A percentile compares a stretch with the other conserved stretches of the same genome.
These are phyloP conservation scores for Scolopax mira DNA, from an alignment of 2,113 vertebrate genomes.

Conservation along the genomic window DNA sequence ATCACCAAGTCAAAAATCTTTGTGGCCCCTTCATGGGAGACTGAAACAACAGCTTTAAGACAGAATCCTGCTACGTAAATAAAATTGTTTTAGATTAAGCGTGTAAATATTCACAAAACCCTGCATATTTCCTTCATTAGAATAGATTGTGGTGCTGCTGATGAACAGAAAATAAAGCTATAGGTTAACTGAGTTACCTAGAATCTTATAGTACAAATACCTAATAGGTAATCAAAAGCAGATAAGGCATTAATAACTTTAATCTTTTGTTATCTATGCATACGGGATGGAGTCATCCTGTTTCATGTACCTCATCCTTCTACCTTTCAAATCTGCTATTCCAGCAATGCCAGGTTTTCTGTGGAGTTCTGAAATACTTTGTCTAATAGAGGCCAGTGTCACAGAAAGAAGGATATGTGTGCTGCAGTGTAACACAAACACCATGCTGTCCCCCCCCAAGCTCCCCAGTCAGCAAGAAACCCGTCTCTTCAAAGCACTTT, in stretches of 20 bases:
- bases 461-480: background rate
- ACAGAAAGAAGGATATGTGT: fast-evolving
- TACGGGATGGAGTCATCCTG: background rate
- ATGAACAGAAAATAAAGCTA: background rate
- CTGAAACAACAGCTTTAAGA: background rate
- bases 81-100: background rate
- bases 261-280: background rate
- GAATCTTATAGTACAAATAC: background rate
- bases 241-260: background rate
- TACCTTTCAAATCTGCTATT: background rate
- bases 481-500: background rate
- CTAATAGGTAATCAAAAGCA: background rate
- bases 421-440: background rate
- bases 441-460: background rate
- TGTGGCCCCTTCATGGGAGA: background rate
- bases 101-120: background rate
- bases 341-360: background rate
- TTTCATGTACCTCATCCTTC: background rate
- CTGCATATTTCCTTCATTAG: background rate
- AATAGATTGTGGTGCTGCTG: background rate
- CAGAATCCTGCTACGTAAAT: background rate
- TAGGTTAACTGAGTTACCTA: background rate
- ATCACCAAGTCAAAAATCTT: background rate
- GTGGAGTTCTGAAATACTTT: background rate
- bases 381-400: background rate